Evolutionary conservation across 2,797 vertebrate genomes (phyloP).

Genomic region (Chromis chromis): DNA sequence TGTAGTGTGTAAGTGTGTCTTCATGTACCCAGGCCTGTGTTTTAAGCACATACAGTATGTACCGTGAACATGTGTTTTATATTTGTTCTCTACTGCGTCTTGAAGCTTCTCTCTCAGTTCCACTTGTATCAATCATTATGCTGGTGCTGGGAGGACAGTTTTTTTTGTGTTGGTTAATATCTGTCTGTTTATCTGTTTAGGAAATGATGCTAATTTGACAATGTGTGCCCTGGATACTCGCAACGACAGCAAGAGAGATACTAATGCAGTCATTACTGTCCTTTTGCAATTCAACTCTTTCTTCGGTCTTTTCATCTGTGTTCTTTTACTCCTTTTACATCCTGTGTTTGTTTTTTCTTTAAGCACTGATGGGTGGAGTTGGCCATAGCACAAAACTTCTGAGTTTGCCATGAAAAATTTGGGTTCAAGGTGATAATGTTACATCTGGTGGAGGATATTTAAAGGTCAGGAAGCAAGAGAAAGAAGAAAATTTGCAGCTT

Average conservation of each 20-base stretch:
- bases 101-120: conserved; percentile 46
- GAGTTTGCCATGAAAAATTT: not conserved
- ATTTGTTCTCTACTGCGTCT: conserved; percentile 27
- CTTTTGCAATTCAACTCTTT: conserved; percentile 53
- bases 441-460: not conserved
- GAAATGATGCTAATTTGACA: conserved; percentile 65
- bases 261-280: conserved; percentile 51
- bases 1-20: conserved; percentile 22
- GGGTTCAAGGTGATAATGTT: not conserved
- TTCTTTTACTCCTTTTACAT: conserved; percentile 12
- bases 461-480: not conserved
- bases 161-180: conserved; percentile 22
- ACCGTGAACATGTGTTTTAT: conserved; percentile 22
- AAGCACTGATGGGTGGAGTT: conserved; percentile 25
- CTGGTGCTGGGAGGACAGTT: conserved; percentile 48
- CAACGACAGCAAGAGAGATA: conserved; percentile 63
- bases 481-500: not conserved
- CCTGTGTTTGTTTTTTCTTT: not conserved
- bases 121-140: conserved; percentile 47
- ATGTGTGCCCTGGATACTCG: conserved; percentile 80
- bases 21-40: conserved; percentile 31
- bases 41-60: conserved; percentile 31
- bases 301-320: conserved; percentile 16
- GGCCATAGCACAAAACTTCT: conserved; percentile 16
- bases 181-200: conserved; percentile 46